Evolutionary conservation across 2,888 invertebrate genomes (phyloP).

Genomic region (Papilio gigon): DNA sequence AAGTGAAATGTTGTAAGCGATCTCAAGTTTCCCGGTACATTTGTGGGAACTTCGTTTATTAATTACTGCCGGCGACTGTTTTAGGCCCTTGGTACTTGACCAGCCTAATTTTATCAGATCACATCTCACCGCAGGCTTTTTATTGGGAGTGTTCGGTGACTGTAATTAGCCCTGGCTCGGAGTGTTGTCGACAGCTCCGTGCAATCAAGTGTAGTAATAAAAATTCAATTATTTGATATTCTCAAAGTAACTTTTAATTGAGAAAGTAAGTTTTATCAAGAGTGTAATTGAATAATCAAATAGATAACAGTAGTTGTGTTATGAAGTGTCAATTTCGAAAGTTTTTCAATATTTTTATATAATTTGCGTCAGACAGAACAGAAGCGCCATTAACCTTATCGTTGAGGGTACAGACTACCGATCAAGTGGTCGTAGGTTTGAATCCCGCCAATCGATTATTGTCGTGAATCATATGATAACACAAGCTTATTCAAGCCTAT

Average conservation of each 20-base stretch:
- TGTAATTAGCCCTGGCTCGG: conserved; percentile 39
- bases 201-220: conserved; percentile 33
- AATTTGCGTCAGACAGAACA: too few relatives aligned
- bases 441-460: too few relatives aligned
- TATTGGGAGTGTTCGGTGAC: conserved; percentile 44
- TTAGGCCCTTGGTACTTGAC: conserved; percentile 47
- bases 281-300: conserved; percentile 3
- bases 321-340: background rate
- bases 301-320: background rate
- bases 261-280: conserved; percentile 17
- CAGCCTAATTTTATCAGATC: conserved; percentile 54
- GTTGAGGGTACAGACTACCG: too few relatives aligned
- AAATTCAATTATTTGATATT: conserved; percentile 35
- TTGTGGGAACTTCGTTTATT: conserved; percentile 56
- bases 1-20: conserved; percentile 50
- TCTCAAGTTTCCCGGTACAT: conserved; percentile 50
- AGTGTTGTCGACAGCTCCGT: conserved; percentile 22
- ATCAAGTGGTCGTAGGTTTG: too few relatives aligned
- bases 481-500: too few relatives aligned
- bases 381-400: too few relatives aligned
- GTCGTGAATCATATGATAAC: too few relatives aligned
- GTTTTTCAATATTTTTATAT: background rate
- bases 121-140: conserved; percentile 43
- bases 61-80: conserved; percentile 48
- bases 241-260: conserved; percentile 27